These are phyloP conservation scores for Xerus rutilus DNA, from an alignment of 2,797 vertebrate species.

Conservation along the genomic window DNA sequence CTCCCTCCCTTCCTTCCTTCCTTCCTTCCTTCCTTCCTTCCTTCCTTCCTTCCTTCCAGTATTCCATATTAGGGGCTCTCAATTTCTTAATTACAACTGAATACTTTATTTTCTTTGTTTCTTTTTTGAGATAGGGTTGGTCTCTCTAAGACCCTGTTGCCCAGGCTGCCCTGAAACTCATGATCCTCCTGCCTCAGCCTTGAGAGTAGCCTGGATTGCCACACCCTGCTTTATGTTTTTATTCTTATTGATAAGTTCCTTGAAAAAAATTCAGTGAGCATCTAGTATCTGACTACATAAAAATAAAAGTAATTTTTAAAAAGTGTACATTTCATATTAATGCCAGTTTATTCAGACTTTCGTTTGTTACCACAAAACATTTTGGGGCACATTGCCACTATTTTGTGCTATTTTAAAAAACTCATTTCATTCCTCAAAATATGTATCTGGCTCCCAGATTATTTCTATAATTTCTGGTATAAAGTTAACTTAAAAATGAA, in stretches of 20 bases:
- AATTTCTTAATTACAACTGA: slow-evolving; percentile 24
- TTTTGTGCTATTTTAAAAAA: neutral
- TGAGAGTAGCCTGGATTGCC: neutral
- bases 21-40: no score
- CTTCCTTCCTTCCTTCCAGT: no score
- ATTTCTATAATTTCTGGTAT: neutral
- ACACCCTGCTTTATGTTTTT: neutral
- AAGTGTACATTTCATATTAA: neutral
- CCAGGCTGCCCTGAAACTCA: neutral
- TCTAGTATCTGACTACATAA: neutral
- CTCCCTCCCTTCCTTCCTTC: accelerated
- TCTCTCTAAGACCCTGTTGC: neutral
- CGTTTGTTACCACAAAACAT: neutral
- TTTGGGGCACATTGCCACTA: neutral
- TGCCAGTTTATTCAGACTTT: neutral
- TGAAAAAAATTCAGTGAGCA: slow-evolving; percentile 35
- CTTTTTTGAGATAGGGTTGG: neutral
- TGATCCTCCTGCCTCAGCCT: neutral
- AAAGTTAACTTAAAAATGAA: slow-evolving; percentile 17
- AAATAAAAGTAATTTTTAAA: slow-evolving; percentile 10
- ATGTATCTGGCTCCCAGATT: neutral
- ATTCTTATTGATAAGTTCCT: neutral
- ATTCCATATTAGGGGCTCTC: neutral
- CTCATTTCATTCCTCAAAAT: neutral
- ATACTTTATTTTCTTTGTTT: neutral